Conservation (phyloP, 2,888 invertebrate species). For the Sabellastarte sp. region DNA sequence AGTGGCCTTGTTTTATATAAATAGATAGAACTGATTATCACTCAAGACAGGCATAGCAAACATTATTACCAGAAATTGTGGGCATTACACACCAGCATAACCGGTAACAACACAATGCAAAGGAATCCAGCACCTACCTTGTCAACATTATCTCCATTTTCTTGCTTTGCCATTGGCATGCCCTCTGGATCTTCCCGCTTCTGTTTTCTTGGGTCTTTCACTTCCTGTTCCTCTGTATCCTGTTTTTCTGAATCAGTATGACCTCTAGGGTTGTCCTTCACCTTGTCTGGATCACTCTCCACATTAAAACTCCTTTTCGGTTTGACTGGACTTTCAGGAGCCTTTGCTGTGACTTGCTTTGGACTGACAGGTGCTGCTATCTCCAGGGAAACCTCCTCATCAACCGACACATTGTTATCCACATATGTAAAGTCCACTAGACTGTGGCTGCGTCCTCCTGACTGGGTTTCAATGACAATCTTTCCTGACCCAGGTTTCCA, state of each 20-base stretch:
- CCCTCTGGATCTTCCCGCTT: not conserved
- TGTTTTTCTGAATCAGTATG: not conserved
- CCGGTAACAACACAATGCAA: too few relatives aligned
- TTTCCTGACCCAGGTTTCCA: conserved; percentile 45
- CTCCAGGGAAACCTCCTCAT: not conserved
- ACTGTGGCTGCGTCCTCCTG: conserved; percentile 44
- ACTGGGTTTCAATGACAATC: conserved; percentile 49
- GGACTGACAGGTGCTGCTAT: not conserved
- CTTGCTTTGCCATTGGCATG: not conserved
- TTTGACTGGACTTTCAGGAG: not conserved
- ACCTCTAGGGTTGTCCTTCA: not conserved
- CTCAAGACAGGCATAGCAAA: too few relatives aligned
- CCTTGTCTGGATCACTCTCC: not conserved
- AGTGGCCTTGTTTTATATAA: too few relatives aligned
- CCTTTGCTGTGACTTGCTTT: not conserved
- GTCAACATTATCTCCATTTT: too few relatives aligned
- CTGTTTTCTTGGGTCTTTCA: not conserved
- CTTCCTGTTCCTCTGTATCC: not conserved
- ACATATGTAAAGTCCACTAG: conserved; percentile 12
- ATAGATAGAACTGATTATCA: too few relatives aligned
- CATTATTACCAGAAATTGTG: too few relatives aligned
- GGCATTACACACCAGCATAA: too few relatives aligned
- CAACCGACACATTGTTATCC: not conserved
- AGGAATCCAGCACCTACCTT: too few relatives aligned
- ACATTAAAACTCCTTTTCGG: not conserved